phyloP scores from a whole-genome alignment of 2,113 vertebrate species.

The Telmatochromis brachygnathus region DNA sequence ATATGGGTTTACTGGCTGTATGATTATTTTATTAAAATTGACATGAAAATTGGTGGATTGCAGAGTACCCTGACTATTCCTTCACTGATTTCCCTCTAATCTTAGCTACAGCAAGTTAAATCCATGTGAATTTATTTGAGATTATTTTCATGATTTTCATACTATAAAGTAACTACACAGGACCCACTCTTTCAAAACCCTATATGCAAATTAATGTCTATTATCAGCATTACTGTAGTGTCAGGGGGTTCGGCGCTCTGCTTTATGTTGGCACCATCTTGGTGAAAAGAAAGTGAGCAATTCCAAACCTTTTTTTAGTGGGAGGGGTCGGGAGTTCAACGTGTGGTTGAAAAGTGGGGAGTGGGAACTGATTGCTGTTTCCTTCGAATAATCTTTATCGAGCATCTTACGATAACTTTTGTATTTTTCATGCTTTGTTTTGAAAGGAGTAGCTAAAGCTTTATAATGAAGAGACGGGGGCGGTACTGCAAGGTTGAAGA shows the following conservation, averaged over 20 bases:
- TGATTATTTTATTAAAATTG: neutral
- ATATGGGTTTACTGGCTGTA: neutral
- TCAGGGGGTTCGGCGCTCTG: fast-evolving
- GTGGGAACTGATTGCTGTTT: neutral
- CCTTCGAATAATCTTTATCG: neutral
- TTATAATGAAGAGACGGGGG: neutral
- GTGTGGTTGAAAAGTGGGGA: neutral
- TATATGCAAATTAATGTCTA: neutral
- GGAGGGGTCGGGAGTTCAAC: neutral
- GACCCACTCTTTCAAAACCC: neutral
- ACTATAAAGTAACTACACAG: neutral
- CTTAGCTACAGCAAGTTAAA: neutral
- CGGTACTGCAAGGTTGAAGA: neutral
- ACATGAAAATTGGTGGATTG: neutral
- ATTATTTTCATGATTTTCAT: neutral
- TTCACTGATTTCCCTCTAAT: neutral
- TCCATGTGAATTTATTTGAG: neutral
- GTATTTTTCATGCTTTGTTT: neutral
- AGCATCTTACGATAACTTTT: neutral
- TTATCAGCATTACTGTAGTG: neutral
- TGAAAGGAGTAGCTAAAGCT: neutral
- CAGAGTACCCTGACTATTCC: neutral
- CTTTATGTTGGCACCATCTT: neutral
- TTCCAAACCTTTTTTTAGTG: neutral
- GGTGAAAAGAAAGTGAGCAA: neutral